Conservation (phyloP, 2,888 invertebrate genomes). For the Mantis religiosa region DNA sequence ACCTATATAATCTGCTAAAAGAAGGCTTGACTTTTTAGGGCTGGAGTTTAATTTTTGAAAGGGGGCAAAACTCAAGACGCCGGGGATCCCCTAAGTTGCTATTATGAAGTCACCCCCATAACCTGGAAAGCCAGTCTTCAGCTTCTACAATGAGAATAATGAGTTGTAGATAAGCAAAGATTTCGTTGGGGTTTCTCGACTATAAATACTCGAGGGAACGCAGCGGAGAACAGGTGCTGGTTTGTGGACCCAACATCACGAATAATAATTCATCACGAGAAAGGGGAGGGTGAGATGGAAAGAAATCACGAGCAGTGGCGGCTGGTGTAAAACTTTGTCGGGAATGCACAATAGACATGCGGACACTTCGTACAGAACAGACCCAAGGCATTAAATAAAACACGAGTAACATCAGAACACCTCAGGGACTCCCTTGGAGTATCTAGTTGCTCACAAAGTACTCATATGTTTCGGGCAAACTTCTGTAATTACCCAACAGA, state of each 20-base stretch:
- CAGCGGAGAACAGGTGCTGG: not conserved
- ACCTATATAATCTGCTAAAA: too few relatives aligned
- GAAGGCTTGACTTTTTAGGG: too few relatives aligned
- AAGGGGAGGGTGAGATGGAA: not conserved
- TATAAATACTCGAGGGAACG: not conserved
- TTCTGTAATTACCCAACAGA: too few relatives aligned
- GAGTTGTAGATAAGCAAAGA: not conserved
- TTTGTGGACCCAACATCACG: constrained; percentile 9
- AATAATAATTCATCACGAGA: constrained; percentile 1
- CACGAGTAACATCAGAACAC: too few relatives aligned
- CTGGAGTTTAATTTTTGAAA: too few relatives aligned
- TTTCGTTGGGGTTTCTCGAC: not conserved
- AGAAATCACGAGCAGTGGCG: not conserved
- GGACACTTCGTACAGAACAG: too few relatives aligned
- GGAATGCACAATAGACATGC: too few relatives aligned
- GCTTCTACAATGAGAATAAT: not conserved
- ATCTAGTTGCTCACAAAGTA: too few relatives aligned
- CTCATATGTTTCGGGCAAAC: too few relatives aligned
- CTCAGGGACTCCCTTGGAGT: too few relatives aligned
- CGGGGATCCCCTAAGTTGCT: not conserved
- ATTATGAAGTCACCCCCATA: not conserved
- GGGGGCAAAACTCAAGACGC: not conserved
- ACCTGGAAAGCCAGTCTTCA: not conserved
- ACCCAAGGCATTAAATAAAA: too few relatives aligned
- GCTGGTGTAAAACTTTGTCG: not conserved